Conservation (phyloP, 2,113 vertebrate genomes). For the Sylvietta virens region DNA sequence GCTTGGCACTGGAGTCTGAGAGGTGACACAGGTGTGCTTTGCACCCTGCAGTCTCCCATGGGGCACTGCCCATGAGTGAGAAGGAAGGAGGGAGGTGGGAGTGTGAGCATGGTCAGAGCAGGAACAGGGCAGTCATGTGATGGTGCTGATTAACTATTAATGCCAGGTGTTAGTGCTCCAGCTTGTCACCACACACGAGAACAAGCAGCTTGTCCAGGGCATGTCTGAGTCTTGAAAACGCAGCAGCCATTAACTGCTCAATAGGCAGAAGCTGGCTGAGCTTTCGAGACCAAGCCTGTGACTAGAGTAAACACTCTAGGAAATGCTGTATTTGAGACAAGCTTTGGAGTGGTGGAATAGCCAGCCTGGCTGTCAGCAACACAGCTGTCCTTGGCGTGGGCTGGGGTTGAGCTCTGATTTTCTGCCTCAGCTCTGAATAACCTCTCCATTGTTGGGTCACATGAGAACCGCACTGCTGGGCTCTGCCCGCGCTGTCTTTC, state of each 20-base stretch:
- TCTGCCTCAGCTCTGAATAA: conserved; percentile 32
- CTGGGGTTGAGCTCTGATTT: conserved; percentile 30
- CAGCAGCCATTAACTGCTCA: neutral
- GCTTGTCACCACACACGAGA: neutral
- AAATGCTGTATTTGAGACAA: neutral
- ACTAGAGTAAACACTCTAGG: conserved; percentile 10
- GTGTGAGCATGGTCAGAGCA: neutral
- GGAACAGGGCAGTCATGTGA: neutral
- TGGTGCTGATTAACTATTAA: neutral
- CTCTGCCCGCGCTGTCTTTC: neutral
- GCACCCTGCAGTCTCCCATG: neutral
- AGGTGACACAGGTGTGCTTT: neutral
- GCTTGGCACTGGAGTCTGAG: neutral
- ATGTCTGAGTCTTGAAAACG: neutral
- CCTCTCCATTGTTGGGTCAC: conserved; percentile 18
- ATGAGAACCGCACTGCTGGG: neutral
- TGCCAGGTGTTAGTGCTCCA: accelerated
- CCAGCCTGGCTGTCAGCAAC: conserved; percentile 24
- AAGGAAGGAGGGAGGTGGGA: neutral
- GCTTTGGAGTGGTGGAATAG: neutral
- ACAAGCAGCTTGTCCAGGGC: neutral
- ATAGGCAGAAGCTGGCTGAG: neutral
- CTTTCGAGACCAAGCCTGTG: neutral
- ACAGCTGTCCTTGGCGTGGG: conserved; percentile 33
- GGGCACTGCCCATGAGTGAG: neutral